Base-by-base conservation (phyloP, 2,888 invertebrate species). In the Ctenicera cuprea region DNA sequence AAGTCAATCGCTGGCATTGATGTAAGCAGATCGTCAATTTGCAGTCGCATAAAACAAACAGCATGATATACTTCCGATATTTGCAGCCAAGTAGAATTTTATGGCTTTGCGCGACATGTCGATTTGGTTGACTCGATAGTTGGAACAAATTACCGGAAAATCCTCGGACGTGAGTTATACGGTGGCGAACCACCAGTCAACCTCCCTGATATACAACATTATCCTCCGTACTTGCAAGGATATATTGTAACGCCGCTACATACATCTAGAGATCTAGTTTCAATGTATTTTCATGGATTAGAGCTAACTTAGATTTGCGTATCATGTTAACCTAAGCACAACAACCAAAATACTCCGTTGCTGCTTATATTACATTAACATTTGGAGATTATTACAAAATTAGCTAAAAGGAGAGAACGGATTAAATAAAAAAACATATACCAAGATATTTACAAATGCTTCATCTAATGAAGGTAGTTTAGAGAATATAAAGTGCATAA, bases 131-230 rank as follows among this genome's bases (percentile, higher is more conserved):
- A 79, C 78, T 80, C 79, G 80, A 80, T 80, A 78, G 80, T 79
- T 76, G 79, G 78, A 79, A 80, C 80, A 82, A 82, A 82, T 80
- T 80, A 78, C 81, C 80, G 82, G 82, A 81, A 82, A 82, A 82
- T 82, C 78, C 79, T 76, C 75, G 79, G 75, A 76, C 79, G 79
- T 80, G 81, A 82, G 80, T 82, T 82, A 82, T 82, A 79, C 63
- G 75, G 80, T 76, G 81, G 80, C 69, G 78, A 76, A 79, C 80
- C 82, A 57, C 72, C 71, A 75, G 76, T 77, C 77, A 77, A 77
- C 73, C 73, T 64, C 70, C 48, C 70, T 74, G 74, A 74, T 74
- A 74, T 74, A 70, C 62, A 74, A 62, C 69, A 50, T 70, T 74
- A 74, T 74, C 74, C 66, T 48, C 20, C 54, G 52, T 16, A 52